Percentiles rank a stretch among this genome's conserved stretches.
Evolutionary conservation across 2,888 invertebrate species (phyloP).

Genomic region (Yponomeuta malinellus): DNA sequence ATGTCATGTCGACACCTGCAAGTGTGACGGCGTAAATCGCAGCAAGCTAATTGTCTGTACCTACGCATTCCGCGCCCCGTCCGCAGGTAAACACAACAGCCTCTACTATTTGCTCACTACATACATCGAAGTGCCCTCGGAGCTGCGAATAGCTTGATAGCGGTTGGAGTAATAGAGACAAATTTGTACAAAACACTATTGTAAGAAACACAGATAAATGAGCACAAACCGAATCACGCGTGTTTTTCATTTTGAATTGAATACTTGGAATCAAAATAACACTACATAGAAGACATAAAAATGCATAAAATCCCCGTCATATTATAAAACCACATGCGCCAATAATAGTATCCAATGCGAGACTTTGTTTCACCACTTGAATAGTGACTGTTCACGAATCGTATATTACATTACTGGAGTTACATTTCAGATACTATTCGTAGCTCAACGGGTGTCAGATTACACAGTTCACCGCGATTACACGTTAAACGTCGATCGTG

Average conservation of each 20-base stretch:
- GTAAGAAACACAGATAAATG: no score
- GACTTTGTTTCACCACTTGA: no score
- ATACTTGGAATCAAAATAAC: no score
- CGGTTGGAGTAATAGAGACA: background rate
- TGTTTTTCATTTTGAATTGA: no score
- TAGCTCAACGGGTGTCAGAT: conserved; percentile 11
- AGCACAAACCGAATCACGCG: no score
- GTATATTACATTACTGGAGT: background rate
- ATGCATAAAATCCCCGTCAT: no score
- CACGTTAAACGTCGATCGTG: conserved; percentile 53
- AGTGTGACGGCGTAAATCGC: conserved; percentile 58
- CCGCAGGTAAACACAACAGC: conserved; percentile 63
- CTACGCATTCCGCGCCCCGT: conserved; percentile 45
- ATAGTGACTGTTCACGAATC: no score
- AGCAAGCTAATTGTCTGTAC: conserved; percentile 71
- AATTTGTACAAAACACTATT: background rate
- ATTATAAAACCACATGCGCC: no score
- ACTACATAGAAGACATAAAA: no score
- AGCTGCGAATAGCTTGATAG: conserved; percentile 24
- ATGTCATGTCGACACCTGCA: conserved; percentile 47
- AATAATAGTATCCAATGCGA: no score
- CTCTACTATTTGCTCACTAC: conserved; percentile 44
- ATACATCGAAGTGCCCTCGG: conserved; percentile 16
- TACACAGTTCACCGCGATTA: conserved; percentile 15
- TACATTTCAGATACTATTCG: background rate